phyloP scores from a whole-genome alignment of 2,888 invertebrate species.

The Callyntrura sp. region DNA sequence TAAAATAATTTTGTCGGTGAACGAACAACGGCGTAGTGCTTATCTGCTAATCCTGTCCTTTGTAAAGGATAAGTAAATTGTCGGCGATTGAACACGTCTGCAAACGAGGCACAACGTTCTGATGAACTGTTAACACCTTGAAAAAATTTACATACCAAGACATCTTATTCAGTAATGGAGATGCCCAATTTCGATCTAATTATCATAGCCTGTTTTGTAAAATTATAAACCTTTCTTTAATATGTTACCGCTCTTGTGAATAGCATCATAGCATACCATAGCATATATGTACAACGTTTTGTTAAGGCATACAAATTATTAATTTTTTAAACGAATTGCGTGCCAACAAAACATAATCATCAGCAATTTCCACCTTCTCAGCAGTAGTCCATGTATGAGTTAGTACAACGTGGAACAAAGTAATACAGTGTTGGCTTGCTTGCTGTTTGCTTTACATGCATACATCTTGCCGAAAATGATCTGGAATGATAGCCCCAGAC shows the following conservation, averaged over 20 bases:
- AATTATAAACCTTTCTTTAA: too few species aligned
- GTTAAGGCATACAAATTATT: neutral
- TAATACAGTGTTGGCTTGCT: neutral
- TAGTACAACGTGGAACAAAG: neutral
- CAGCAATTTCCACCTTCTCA: constrained; percentile 61
- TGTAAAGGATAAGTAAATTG: too few species aligned
- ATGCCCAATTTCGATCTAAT: too few species aligned
- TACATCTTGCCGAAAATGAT: neutral
- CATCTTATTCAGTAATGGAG: neutral
- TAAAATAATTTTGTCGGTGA: constrained; percentile 57
- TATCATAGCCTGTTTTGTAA: too few species aligned
- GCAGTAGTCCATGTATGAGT: constrained; percentile 16
- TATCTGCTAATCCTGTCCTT: too few species aligned
- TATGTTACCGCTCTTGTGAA: too few species aligned
- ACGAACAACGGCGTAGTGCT: constrained; percentile 57
- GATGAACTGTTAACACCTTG: too few species aligned
- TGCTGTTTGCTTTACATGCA: neutral
- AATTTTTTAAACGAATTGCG: constrained; percentile 42
- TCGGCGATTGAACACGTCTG: too few species aligned
- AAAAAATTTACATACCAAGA: neutral
- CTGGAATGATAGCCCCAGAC: neutral
- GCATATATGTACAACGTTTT: too few species aligned
- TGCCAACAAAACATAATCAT: constrained; percentile 64
- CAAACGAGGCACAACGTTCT: too few species aligned
- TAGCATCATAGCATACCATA: too few species aligned